These are phyloP conservation scores for Calidris pygmaea DNA, from an alignment of 2,113 vertebrate genomes.

Conservation along the genomic window DNA sequence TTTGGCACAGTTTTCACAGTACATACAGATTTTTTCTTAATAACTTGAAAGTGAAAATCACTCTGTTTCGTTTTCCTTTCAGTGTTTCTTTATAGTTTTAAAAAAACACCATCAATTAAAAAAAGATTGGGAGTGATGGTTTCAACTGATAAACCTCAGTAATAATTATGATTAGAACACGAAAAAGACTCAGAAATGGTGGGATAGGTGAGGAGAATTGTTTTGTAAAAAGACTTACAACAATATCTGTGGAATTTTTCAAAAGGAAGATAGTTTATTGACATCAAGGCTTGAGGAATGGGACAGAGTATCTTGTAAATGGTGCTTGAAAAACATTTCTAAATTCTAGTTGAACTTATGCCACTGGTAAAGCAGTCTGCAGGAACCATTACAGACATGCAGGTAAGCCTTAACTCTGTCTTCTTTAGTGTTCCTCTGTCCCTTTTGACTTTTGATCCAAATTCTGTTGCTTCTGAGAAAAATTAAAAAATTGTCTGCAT, in stretches of 20 bases:
- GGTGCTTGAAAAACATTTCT: not conserved
- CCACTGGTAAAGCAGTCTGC: not conserved
- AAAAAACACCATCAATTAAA: not conserved
- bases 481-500: not conserved
- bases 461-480: not conserved
- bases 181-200: not conserved
- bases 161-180: not conserved
- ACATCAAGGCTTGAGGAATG: not conserved
- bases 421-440: not conserved
- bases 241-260: not conserved
- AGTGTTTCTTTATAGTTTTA: not conserved
- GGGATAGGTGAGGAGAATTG: accelerated
- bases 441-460: not conserved
- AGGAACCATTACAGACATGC: not conserved
- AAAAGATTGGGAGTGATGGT: not conserved
- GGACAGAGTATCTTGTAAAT: not conserved
- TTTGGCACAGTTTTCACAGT: not conserved
- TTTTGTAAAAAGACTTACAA: not conserved
- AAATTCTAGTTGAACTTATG: not conserved
- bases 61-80: not conserved
- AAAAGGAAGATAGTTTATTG: not conserved
- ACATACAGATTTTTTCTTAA: not conserved
- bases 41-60: not conserved
- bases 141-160: not conserved
- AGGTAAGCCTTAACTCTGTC: not conserved